These are phyloP conservation scores for Calonectris borealis DNA, from an alignment of 2,113 vertebrate species.

Conservation along the genomic window DNA sequence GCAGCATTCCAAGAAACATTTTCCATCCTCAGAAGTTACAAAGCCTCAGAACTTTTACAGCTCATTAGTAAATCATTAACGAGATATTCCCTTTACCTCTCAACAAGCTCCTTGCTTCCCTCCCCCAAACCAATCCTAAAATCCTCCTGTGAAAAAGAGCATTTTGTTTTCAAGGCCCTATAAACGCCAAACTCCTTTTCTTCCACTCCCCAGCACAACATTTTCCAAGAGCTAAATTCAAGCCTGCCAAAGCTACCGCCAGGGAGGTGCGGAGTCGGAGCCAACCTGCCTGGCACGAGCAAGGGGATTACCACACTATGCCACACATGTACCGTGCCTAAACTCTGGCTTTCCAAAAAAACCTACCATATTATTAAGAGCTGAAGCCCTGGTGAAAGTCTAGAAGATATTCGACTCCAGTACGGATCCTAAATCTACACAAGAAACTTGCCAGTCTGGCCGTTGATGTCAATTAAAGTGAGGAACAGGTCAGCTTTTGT, in stretches of 20 bases:
- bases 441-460: neutral
- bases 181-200: slow-evolving; percentile 5
- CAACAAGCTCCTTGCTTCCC: slow-evolving; percentile 13
- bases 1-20: slow-evolving; percentile 63
- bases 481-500: neutral
- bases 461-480: neutral
- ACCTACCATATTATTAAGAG: neutral
- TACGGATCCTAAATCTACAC: neutral
- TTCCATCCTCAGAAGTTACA: slow-evolving; percentile 53
- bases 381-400: neutral
- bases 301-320: neutral
- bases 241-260: neutral
- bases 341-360: neutral
- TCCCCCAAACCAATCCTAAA: slow-evolving; percentile 8
- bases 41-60: slow-evolving; percentile 49
- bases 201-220: neutral
- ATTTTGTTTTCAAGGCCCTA: slow-evolving; percentile 3
- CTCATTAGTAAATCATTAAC: slow-evolving; percentile 57
- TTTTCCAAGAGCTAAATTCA: slow-evolving; percentile 22
- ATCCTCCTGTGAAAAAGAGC: neutral
- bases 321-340: neutral
- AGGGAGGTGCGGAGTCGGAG: neutral
- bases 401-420: neutral
- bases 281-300: neutral
- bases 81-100: slow-evolving; percentile 60